Evolutionary conservation across 2,797 vertebrate species (phyloP).

Genomic region (Sciaenops ocellatus): DNA sequence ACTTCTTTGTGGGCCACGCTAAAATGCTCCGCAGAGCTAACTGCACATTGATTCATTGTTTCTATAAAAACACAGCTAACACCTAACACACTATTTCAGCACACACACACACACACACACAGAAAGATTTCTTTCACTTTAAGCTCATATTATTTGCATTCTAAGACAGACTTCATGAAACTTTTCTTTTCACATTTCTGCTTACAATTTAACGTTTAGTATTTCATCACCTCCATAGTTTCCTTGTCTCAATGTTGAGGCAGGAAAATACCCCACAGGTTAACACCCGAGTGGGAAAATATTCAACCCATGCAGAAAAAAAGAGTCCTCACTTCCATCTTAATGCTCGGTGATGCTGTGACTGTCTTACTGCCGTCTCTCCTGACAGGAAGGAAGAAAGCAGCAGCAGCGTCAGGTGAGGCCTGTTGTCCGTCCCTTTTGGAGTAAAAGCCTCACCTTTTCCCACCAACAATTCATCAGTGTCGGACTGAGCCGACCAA

Average conservation of each 20-base stretch:
- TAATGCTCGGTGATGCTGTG: neutral
- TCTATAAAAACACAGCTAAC: neutral
- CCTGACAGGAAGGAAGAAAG: neutral
- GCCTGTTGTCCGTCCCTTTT: neutral
- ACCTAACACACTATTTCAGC: neutral
- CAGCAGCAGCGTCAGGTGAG: neutral
- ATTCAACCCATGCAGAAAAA: slow-evolving; percentile 27
- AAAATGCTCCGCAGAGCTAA: neutral
- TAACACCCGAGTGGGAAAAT: slow-evolving; percentile 10
- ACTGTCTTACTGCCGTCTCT: neutral
- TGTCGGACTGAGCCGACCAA: neutral
- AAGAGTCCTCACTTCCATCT: slow-evolving; percentile 7
- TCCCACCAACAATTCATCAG: neutral
- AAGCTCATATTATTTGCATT: slow-evolving; percentile 24
- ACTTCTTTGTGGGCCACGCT: neutral
- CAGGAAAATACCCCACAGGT: slow-evolving; percentile 16
- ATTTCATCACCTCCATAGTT: slow-evolving; percentile 47
- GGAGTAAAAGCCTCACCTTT: slow-evolving; percentile 15
- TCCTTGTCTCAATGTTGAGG: slow-evolving; percentile 12
- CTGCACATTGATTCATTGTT: neutral
- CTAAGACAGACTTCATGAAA: slow-evolving; percentile 20
- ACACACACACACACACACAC: neutral
- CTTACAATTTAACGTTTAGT: slow-evolving; percentile 35
- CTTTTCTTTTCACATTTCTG: slow-evolving; percentile 14
- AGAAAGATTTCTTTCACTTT: neutral